These are phyloP conservation scores for Tetramorium alpestre DNA, from an alignment of 1,140 invertebrate genomes.

Conservation along the genomic window DNA sequence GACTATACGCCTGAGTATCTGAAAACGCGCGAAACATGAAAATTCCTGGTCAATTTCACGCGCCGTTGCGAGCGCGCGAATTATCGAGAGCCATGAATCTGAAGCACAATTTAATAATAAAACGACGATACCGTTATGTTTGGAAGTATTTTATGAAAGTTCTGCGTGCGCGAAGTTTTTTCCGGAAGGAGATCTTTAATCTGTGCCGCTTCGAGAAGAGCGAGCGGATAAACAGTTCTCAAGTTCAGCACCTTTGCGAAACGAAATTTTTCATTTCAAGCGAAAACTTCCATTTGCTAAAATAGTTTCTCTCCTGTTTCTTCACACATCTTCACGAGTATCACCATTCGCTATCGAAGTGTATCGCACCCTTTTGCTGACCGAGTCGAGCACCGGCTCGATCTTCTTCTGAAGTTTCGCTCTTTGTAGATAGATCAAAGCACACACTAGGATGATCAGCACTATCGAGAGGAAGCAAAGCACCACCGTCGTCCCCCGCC, in stretches of 20 bases:
- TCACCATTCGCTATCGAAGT: constrained; percentile 88
- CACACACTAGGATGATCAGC: constrained; percentile 86
- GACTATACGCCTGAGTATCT: background rate
- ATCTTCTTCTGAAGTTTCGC: constrained; percentile 87
- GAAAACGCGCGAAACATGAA: background rate
- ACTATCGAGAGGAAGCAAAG: constrained; percentile 87
- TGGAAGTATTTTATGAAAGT: background rate
- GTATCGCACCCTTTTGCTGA: constrained; percentile 91
- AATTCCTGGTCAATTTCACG: background rate
- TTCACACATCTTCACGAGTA: constrained; percentile 80
- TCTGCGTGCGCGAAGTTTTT: background rate
- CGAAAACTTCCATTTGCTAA: background rate
- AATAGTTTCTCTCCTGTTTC: background rate
- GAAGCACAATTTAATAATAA: background rate
- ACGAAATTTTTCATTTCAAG: background rate
- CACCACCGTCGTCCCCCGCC: constrained; percentile 86
- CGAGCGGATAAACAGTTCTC: background rate
- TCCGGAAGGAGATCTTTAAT: background rate
- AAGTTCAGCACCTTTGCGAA: background rate
- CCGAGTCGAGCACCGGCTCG: constrained; percentile 88
- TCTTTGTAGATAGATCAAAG: constrained; percentile 88
- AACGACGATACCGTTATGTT: background rate
- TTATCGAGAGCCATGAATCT: background rate
- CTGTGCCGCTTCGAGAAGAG: background rate
- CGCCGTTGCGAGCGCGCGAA: background rate